Percentiles rank a stretch among this genome's conserved stretches.
phyloP scores from a whole-genome alignment of 2,113 vertebrate genomes.

The Coregonus clupeaformis region DNA sequence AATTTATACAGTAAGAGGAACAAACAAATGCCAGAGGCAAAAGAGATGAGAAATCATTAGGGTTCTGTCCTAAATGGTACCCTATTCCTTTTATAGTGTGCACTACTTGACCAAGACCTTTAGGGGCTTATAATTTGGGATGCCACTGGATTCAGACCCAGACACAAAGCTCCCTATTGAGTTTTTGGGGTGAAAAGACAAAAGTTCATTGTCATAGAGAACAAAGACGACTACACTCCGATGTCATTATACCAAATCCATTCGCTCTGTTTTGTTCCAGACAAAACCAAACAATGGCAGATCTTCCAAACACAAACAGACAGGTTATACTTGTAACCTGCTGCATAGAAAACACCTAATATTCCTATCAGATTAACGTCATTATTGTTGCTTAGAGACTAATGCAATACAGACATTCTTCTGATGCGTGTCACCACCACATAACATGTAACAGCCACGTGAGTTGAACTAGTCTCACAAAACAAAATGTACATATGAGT shows the following conservation, averaged over 20 bases:
- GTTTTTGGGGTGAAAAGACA: constrained; percentile 22
- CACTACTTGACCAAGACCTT: too few relatives aligned
- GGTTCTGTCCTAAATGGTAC: neutral
- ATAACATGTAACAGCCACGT: constrained; percentile 20
- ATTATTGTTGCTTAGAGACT: constrained; percentile 3
- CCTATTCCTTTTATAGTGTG: neutral
- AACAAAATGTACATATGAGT: constrained; percentile 40
- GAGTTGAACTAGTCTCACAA: neutral
- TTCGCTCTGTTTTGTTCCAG: neutral
- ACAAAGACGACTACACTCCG: neutral
- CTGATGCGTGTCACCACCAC: neutral
- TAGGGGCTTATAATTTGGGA: neutral
- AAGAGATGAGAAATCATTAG: neutral
- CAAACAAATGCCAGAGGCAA: neutral
- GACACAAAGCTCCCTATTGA: constrained; percentile 46
- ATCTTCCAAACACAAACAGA: neutral
- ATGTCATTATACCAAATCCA: constrained; percentile 1
- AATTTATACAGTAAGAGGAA: neutral
- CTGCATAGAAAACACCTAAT: neutral
- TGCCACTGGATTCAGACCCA: neutral
- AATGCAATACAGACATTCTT: neutral
- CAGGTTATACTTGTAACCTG: neutral
- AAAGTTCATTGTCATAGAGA: constrained; percentile 45
- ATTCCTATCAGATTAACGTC: neutral
- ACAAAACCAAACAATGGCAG: neutral